Evolutionary conservation across 2,113 vertebrate genomes (phyloP).

Genomic region (Synodontis membranacea): DNA sequence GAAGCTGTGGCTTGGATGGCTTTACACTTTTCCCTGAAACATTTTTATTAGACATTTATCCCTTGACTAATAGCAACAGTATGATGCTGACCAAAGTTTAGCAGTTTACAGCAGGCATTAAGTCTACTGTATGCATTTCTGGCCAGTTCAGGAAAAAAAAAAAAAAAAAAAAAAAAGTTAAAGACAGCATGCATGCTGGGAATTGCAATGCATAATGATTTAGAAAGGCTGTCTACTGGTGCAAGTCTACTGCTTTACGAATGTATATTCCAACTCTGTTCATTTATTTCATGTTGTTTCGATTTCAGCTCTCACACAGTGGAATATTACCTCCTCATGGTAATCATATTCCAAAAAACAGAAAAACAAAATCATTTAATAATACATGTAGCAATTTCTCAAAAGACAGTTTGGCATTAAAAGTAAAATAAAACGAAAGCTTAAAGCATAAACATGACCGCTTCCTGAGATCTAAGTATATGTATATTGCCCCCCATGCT

Average conservation of each 20-base stretch:
- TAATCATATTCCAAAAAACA: conserved; percentile 16
- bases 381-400: conserved; percentile 7
- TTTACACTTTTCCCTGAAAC: conserved; percentile 67
- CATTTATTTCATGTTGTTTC: conserved; percentile 34
- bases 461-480: not conserved
- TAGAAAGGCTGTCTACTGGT: conserved; percentile 34
- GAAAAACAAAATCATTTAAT: not conserved
- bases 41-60: conserved; percentile 67
- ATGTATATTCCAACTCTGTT: conserved; percentile 32
- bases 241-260: conserved; percentile 4
- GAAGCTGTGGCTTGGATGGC: conserved; percentile 69
- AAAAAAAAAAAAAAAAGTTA: conserved; percentile 22
- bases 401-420: conserved; percentile 14
- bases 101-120: conserved; percentile 52
- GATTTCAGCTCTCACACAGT: conserved; percentile 25
- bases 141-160: conserved; percentile 22
- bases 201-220: conserved; percentile 17
- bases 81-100: conserved; percentile 65
- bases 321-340: conserved; percentile 4
- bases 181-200: conserved; percentile 12
- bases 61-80: conserved; percentile 58
- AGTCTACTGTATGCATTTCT: conserved; percentile 44
- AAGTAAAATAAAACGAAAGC: not conserved
- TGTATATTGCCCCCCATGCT: not conserved
- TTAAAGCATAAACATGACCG: not conserved